Percentiles rank a stretch among this genome's conserved stretches.
Conservation (phyloP, 53 echinoderm and acorn worm species). For the Paelopatides confundens region DNA sequence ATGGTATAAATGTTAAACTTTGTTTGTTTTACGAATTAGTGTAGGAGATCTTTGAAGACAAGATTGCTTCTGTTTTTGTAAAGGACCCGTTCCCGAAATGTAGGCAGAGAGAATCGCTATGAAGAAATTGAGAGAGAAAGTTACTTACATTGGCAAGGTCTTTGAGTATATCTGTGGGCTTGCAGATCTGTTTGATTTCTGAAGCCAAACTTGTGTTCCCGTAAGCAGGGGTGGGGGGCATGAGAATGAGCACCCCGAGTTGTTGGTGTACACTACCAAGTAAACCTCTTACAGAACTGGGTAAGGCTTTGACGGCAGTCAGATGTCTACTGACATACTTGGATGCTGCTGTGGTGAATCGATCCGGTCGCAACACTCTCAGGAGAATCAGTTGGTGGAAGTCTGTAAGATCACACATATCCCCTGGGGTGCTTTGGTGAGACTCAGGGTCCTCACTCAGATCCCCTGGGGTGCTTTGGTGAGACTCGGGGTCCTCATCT, state of each 20-base stretch:
- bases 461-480: slow-evolving; percentile 85
- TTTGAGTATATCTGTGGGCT: slow-evolving; percentile 73
- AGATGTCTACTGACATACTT: slow-evolving; percentile 78
- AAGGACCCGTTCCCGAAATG: too few relatives aligned
- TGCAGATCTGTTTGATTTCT: slow-evolving; percentile 67
- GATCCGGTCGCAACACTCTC: slow-evolving; percentile 88
- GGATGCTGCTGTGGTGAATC: slow-evolving; percentile 69
- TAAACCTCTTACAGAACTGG: slow-evolving; percentile 77
- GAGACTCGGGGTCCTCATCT: slow-evolving; percentile 61
- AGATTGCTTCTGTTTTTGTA: too few relatives aligned
- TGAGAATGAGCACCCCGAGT: slow-evolving; percentile 84
- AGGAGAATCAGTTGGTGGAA: slow-evolving; percentile 94
- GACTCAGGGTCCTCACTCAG: slow-evolving; percentile 72
- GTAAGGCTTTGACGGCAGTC: slow-evolving; percentile 82
- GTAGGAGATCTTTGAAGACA: too few relatives aligned
- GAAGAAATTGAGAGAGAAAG: too few relatives aligned
- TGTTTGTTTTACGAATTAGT: too few relatives aligned
- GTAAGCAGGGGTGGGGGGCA: slow-evolving; percentile 86
- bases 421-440: slow-evolving; percentile 78
- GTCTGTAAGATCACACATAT: slow-evolving; percentile 82
- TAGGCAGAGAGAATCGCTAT: too few relatives aligned
- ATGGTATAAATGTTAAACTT: too few relatives aligned
- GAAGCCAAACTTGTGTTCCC: slow-evolving; percentile 77
- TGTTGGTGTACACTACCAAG: slow-evolving; percentile 67
- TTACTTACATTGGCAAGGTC: slow-evolving; percentile 74